These are phyloP conservation scores for Heliconius hortense DNA, from an alignment of 2,888 invertebrate species.

Conservation along the genomic window DNA sequence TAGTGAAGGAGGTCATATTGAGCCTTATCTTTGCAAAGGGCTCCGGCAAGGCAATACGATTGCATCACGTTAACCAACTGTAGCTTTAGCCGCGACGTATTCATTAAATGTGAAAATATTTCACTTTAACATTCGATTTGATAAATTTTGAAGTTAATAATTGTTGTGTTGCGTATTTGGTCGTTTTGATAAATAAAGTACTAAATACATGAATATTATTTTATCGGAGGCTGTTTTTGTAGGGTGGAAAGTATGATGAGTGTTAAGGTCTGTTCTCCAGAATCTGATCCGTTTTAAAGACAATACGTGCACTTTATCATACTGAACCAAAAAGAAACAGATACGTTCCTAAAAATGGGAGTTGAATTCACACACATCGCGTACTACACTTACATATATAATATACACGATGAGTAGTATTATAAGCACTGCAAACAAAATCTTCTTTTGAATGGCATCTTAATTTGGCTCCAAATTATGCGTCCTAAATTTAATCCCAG, in stretches of 20 bases:
- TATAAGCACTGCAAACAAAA: not conserved
- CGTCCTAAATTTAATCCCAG: conserved; percentile 4
- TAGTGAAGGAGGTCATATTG: conserved; percentile 70
- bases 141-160: conserved; percentile 18
- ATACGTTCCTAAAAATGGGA: not conserved
- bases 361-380: not conserved
- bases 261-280: not conserved
- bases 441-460: not conserved
- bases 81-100: conserved; percentile 46
- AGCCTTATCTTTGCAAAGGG: conserved; percentile 63
- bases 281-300: not conserved
- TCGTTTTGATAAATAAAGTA: not conserved
- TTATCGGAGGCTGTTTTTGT: not conserved
- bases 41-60: conserved; percentile 66
- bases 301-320: not conserved
- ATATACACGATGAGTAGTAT: not conserved
- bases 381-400: not conserved
- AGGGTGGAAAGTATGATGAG: not conserved
- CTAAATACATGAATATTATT: not conserved
- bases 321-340: not conserved
- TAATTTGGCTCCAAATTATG: not conserved
- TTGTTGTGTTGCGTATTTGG: not conserved
- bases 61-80: conserved; percentile 56
- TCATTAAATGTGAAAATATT: conserved; percentile 47
- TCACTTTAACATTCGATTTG: conserved; percentile 25